These are phyloP conservation scores for Palythoa grandis DNA, from an alignment of 92 coral and sea anemone genomes.

Conservation along the genomic window DNA sequence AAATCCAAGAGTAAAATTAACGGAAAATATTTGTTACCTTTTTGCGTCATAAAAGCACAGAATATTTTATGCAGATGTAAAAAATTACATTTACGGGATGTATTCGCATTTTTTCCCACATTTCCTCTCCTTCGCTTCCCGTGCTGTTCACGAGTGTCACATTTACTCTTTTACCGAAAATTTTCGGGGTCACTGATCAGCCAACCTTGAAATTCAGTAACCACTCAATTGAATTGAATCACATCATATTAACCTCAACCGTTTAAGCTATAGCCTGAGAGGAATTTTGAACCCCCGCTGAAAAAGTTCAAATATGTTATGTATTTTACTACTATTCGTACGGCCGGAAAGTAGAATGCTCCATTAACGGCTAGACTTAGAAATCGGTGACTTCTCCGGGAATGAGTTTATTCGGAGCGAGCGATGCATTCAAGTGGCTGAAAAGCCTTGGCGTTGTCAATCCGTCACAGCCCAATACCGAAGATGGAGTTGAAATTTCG, in stretches of 20 bases:
- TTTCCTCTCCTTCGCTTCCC: background rate
- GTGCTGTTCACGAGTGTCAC: background rate
- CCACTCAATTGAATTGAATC: conserved; percentile 9
- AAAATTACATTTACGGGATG: background rate
- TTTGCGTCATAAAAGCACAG: background rate
- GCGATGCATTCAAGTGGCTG: conserved; percentile 64
- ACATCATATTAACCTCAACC: background rate
- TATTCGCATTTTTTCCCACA: background rate
- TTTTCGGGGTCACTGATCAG: conserved; percentile 28
- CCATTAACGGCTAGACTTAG: conserved; percentile 7
- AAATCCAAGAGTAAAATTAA: background rate
- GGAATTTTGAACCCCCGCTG: conserved; percentile 39
- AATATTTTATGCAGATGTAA: background rate
- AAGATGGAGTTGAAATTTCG: conserved; percentile 48
- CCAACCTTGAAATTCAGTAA: conserved; percentile 21
- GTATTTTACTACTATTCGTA: background rate
- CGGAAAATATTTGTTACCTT: background rate
- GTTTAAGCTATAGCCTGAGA: conserved; percentile 8
- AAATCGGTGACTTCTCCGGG: background rate
- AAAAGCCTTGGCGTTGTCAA: conserved; percentile 66
- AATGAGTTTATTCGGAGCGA: conserved; percentile 44
- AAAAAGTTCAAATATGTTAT: conserved; percentile 19
- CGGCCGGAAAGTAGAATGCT: background rate
- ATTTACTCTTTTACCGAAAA: background rate
- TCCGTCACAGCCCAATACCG: conserved; percentile 46